Base-by-base conservation (phyloP, 2,888 invertebrate species). In the Pammene aurita region DNA sequence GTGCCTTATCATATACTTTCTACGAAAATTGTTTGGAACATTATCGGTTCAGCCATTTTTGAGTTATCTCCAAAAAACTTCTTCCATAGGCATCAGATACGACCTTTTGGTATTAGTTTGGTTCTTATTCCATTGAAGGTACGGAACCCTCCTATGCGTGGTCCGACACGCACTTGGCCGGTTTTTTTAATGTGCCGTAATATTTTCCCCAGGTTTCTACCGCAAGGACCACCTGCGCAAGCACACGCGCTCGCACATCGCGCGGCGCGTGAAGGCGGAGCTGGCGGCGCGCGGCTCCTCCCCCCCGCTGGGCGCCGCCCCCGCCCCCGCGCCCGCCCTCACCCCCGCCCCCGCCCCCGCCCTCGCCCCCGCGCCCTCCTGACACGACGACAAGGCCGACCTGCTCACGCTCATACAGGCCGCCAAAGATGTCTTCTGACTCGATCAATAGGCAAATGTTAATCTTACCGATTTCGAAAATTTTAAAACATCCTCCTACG, bases 171-270 rank as follows among this genome's bases (percentile, higher is more conserved):
- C n/a, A n/a, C n/a, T n/a, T n/a, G n/a, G n/a, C n/a, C n/a, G n/a
- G n/a, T n/a, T n/a, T n/a, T n/a, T n/a, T n/a, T n/a, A n/a, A n/a
- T n/a, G n/a, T n/a, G n/a, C n/a, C n/a, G n/a, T n/a, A n/a, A n/a
- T n/a, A n/a, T n/a, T n/a, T n/a, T n/a, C n/a, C n/a, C n/a, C 78
- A 94, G 94, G 96, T 66, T 97, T 97, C 89, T 97, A 97, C 88
- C 95, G 97, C 76, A 97, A 97, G 81, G 97, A 97, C 88, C 97
- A 97, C 87, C 92, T 97, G 71, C 94, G 96, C 79, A 97, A 97
- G 83, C 97, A 97, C 84, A 96, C 96, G 50, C 94, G 96, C 55
- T 96, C 96, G 72, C 97, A 97, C 85, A 96, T 97, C 85, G 96
- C 96, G 52, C 94, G 96, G 66, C 95, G 96, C 72, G 96, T 97